Evolutionary conservation across 2,113 vertebrate genomes (phyloP).

Genomic region (Nothobranchius kuhntae): DNA sequence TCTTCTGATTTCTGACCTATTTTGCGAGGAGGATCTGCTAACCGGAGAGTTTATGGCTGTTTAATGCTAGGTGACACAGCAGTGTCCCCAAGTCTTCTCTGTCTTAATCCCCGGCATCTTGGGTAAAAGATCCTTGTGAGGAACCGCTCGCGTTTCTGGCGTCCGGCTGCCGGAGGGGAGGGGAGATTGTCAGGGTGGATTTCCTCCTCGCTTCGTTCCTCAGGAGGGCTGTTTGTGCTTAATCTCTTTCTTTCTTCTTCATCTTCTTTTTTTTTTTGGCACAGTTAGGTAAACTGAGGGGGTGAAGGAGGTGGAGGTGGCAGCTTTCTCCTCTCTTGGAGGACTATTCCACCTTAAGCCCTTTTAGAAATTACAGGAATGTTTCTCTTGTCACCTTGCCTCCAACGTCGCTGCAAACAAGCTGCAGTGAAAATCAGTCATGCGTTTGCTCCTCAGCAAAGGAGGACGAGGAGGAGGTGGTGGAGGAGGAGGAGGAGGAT

Average conservation of each 20-base stretch:
- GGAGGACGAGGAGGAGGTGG: conserved; percentile 36
- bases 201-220: conserved; percentile 72
- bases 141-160: conserved; percentile 66
- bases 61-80: conserved; percentile 78
- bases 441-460: conserved; percentile 49
- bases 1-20: conserved; percentile 67
- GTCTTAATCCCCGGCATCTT: conserved; percentile 73
- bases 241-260: neutral
- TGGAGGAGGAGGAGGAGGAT: conserved; percentile 42
- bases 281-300: conserved; percentile 48
- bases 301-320: conserved; percentile 47
- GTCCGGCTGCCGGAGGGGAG: conserved; percentile 67
- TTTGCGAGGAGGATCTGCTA: conserved; percentile 76
- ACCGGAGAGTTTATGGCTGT: conserved; percentile 71
- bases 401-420: conserved; percentile 72
- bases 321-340: conserved; percentile 34
- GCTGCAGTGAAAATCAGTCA: conserved; percentile 50
- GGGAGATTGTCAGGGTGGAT: conserved; percentile 78
- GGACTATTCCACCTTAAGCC: conserved; percentile 72
- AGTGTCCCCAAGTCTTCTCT: conserved; percentile 69
- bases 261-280: conserved; percentile 7
- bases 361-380: conserved; percentile 68
- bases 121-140: conserved; percentile 73
- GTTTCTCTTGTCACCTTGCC: conserved; percentile 77
- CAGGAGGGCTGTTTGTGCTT: conserved; percentile 50